Conservation (phyloP, 2,113 vertebrate species). For the Caranx melampygus region DNA sequence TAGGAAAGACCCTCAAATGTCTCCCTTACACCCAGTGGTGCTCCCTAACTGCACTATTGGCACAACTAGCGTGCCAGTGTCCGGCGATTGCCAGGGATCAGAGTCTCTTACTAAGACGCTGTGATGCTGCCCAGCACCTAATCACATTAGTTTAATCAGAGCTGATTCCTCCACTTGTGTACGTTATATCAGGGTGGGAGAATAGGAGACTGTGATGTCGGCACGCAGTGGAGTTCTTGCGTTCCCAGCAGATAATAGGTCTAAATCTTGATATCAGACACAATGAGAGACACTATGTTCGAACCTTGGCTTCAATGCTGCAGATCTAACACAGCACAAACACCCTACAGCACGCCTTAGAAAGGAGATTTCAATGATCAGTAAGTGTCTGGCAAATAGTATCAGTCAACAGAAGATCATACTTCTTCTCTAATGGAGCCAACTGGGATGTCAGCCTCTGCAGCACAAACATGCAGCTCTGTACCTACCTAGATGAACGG, state of each 20-base stretch:
- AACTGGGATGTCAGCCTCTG: background rate
- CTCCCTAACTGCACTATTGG: background rate
- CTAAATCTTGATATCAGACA: background rate
- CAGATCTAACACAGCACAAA: background rate
- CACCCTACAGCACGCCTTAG: background rate
- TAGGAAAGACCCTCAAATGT: background rate
- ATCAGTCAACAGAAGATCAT: background rate
- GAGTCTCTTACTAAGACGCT: conserved; percentile 48
- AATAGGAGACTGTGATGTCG: background rate
- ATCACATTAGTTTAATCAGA: conserved; percentile 61
- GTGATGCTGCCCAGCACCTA: conserved; percentile 49
- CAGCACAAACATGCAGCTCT: background rate
- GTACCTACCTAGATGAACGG: background rate
- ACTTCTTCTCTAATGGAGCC: background rate
- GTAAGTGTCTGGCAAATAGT: background rate
- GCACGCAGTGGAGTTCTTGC: background rate
- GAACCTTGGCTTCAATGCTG: background rate
- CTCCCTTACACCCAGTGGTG: background rate
- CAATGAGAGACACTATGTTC: background rate
- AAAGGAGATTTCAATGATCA: background rate
- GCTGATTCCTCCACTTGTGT: conserved; percentile 26
- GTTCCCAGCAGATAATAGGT: background rate
- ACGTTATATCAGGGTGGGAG: background rate
- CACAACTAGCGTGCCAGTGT: conserved; percentile 12
- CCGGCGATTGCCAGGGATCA: conserved; percentile 38